phyloP scores from a whole-genome alignment of 2,113 vertebrate genomes.

The Nyctibius bracteatus region DNA sequence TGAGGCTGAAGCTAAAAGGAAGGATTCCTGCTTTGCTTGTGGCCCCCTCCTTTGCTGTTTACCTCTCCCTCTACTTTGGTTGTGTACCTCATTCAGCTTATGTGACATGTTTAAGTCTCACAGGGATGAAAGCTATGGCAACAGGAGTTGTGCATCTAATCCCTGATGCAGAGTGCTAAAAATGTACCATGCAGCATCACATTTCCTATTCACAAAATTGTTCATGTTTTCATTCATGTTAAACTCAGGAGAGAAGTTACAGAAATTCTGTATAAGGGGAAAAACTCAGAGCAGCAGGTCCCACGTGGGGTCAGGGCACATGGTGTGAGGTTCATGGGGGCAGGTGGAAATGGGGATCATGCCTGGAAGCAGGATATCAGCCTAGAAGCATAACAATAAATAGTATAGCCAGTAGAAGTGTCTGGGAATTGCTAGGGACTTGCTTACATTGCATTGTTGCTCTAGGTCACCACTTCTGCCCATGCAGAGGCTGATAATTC shows the following conservation, averaged over 20 bases:
- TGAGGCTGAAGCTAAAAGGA: not conserved
- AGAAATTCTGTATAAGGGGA: not conserved
- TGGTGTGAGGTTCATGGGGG: not conserved
- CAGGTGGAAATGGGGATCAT: rapidly evolving
- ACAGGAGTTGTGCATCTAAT: slow-evolving; percentile 47
- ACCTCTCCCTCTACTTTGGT: not conserved
- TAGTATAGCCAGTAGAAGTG: rapidly evolving
- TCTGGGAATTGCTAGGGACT: not conserved
- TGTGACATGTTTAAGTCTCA: not conserved
- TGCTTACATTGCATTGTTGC: not conserved
- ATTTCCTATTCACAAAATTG: not conserved
- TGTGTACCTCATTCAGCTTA: not conserved
- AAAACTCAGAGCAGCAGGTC: not conserved
- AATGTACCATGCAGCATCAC: not conserved
- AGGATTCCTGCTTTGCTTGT: not conserved
- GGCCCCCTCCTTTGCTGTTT: not conserved
- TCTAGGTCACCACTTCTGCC: not conserved
- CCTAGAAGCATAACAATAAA: not conserved
- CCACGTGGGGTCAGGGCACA: rapidly evolving
- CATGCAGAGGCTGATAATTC: rapidly evolving
- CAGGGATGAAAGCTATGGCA: slow-evolving; percentile 58
- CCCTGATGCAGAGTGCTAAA: not conserved
- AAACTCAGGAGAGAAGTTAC: not conserved
- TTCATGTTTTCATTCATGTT: not conserved
- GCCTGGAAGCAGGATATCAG: rapidly evolving